Evolutionary conservation across 2,888 invertebrate genomes (phyloP), one percentile per base, ranked within the genome.

Genomic region (Drosophila suboccidentalis): DNA sequence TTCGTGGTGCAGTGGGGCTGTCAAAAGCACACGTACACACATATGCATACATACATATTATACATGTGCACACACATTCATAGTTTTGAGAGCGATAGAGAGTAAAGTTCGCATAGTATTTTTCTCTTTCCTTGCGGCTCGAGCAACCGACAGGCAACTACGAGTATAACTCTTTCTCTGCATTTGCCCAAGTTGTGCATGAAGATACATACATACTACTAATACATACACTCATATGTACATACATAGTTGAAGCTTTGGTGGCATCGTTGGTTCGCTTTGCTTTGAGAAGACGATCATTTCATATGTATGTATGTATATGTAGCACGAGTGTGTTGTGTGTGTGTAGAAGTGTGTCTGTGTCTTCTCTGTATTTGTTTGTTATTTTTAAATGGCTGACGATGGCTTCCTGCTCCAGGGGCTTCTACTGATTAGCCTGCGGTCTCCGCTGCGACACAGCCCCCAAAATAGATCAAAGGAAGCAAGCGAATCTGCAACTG

Each of bases 381-480:
- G 46, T 73, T 67, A 47, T 73, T 63, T 69, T 68, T 15, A 69
- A 63, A 71, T 44, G 26, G 10, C 43, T 68, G 54, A 38, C 36
- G 47, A 11, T n/a, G 26, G 19, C 54, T 60, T 63, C 41, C 29
- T 26, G 39, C 36, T 53, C 57, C 60, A 51, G 38, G 19, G 46
- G 57, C 22, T 50, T 41, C 39, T 43, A 34, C 15, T 57, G 53
- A 49, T 57, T 62, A 62, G 50, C 55, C 11, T 19, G 47, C 22
- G 26, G 22, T 44, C 36, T 50, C 13, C 10, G 22, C 34, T 15
- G 46, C 38, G 29, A 41, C 39, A 49, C 32, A 29, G 13, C 6
- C 5, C 38, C 55, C 11, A 44, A 69, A 73, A 69, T 74, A 73
- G 74, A 74, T 74, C 74, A 74, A 74, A 73, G 69, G 59, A 29